Conservation (phyloP, 2,888 invertebrate species). For the Amphiduros pacificus region DNA sequence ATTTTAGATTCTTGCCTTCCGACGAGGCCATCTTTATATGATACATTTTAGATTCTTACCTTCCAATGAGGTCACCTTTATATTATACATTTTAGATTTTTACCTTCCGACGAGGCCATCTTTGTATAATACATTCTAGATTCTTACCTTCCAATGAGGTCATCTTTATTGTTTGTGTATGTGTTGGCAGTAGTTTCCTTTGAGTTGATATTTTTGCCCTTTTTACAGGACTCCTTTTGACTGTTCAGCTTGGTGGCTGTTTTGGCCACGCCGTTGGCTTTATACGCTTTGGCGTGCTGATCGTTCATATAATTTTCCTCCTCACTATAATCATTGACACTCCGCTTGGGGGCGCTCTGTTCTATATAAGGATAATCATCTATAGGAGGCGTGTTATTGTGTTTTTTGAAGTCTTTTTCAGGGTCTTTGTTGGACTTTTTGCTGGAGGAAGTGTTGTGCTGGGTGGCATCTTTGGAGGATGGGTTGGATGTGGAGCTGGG, state of each 20-base stretch:
- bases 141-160: constrained; percentile 38
- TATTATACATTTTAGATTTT: no score
- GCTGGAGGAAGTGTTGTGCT: constrained; percentile 5
- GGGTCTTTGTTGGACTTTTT: constrained; percentile 18
- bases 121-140: no score
- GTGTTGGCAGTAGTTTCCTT: constrained; percentile 18
- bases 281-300: constrained; percentile 46
- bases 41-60: no score
- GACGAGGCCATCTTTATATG: no score
- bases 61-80: no score
- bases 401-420: constrained; percentile 23
- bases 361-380: constrained; percentile 53
- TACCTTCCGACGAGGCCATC: no score
- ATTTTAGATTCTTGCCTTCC: no score
- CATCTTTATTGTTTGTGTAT: constrained; percentile 52
- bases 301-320: constrained; percentile 46
- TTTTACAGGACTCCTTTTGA: constrained; percentile 37
- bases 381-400: constrained; percentile 23
- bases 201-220: constrained; percentile 24
- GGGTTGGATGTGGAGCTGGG: background rate
- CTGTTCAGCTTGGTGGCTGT: constrained; percentile 26
- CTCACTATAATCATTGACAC: constrained; percentile 39
- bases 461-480: constrained; percentile 5
- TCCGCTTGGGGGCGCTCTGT: constrained; percentile 47
- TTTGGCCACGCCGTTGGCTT: constrained; percentile 35